Evolutionary conservation across 2,888 invertebrate genomes (phyloP), one percentile per base, ranked within the genome.

Genomic region (Lasioglossum calceatum): DNA sequence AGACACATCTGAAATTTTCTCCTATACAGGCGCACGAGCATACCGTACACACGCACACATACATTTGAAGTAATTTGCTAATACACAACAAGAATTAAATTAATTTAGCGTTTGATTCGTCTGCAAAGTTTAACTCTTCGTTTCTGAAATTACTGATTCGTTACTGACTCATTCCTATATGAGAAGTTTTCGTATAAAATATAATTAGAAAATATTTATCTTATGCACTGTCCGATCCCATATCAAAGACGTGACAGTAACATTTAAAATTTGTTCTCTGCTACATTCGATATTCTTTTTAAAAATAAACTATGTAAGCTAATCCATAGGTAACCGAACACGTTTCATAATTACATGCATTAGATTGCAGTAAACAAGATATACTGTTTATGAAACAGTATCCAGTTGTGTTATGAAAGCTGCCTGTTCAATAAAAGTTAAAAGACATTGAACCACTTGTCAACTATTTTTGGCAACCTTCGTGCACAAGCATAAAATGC

Each of bases 71-170:
- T 77, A 87, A 87, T 77, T 54, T 36, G 36, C 36, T 75, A 75
- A 76, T 64, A 82, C 79, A 82, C 54, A 44, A 50, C 42, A 79
- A 19, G 71, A 70, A 82, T 81, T 77, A 81, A 81, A 87, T 86
- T 75, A 79, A 87, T 78, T 78, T 76, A 87, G 58, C 54, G 73
- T 87, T 74, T 72, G 47, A 76, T 86, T 81, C 36, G 16, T 74
- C n/a, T 75, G 70, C 61, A 70, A 27, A 71, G 27, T 81, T 81
- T 36, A 77, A 78, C 81, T 81, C 77, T 78, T 86, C 70, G 47
- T 81, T 86, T 81, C 39, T 39, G 50, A 77, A 42, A 70, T 42
- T 27, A 42, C 58, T 44, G n/a, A n/a, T 39, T 39, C 44, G 14
- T 14, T 44, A 44, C 44, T 12, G 44, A 44, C 44, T 39, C 27